Percentiles rank a stretch among this genome's conserved stretches.
Conservation (phyloP, 2,888 invertebrate genomes). For the Beris chalybata region DNA sequence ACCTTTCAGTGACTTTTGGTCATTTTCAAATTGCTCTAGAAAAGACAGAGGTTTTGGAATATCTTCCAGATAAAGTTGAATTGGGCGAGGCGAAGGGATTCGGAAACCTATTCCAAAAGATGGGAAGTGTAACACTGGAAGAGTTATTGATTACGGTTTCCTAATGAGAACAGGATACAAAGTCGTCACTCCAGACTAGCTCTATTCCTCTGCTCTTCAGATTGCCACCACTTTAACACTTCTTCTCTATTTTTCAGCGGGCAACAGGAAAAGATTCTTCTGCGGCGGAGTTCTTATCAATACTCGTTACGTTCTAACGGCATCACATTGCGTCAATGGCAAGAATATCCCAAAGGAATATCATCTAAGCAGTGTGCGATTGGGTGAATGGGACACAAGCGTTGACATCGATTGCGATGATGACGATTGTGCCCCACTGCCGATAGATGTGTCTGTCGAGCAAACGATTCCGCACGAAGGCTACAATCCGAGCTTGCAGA, state of each 20-base stretch:
- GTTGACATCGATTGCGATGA: conserved; percentile 32
- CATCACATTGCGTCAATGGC: conserved; percentile 60
- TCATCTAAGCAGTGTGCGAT: conserved; percentile 19
- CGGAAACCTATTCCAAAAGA: no score
- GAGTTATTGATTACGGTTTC: background rate
- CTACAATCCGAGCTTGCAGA: conserved; percentile 62
- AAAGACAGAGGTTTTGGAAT: no score
- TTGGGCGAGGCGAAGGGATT: no score
- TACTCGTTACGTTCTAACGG: conserved; percentile 31
- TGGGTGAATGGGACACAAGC: conserved; percentile 35
- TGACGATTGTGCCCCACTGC: conserved; percentile 63
- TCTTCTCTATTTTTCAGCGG: conserved; percentile 52
- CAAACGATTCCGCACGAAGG: conserved; percentile 66
- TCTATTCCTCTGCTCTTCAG: background rate
- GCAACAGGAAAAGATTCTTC: conserved; percentile 61
- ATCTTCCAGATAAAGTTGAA: no score
- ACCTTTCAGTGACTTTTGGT: background rate
- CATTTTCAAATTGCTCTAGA: background rate
- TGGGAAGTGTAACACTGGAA: no score
- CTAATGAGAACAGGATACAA: background rate
- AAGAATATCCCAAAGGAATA: conserved; percentile 45
- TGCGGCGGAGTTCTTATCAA: conserved; percentile 58
- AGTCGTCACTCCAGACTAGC: background rate
- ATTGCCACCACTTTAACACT: background rate
- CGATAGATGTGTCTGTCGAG: conserved; percentile 65